A percentile compares a stretch with the other conserved stretches of the same genome.
Conservation (phyloP, 1,140 invertebrate species). For the Drosophila cardini region DNA sequence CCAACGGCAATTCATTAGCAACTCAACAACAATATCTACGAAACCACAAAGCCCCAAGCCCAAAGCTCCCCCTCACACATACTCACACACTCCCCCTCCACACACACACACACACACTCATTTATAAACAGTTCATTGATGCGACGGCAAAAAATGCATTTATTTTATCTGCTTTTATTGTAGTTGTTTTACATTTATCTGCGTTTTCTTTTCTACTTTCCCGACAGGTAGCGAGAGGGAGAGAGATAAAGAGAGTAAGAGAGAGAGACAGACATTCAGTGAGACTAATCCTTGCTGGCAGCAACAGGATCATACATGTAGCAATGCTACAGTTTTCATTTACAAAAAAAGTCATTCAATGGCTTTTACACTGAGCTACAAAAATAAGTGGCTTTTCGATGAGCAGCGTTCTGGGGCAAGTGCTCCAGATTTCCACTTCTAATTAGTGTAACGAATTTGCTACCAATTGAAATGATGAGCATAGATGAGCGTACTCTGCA, state of each 20-base stretch:
- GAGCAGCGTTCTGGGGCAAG: not conserved
- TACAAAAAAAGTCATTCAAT: slow-evolving; percentile 17
- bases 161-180: slow-evolving; percentile 22
- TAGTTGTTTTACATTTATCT: slow-evolving; percentile 24
- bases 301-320: slow-evolving; percentile 7
- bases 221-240: not conserved
- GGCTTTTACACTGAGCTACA: slow-evolving; percentile 4
- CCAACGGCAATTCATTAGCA: slow-evolving; percentile 59
- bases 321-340: slow-evolving; percentile 3
- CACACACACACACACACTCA: slow-evolving; percentile 7
- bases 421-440: slow-evolving; percentile 1
- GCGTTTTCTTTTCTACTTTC: not conserved
- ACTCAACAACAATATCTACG: slow-evolving; percentile 39
- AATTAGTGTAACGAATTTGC: slow-evolving; percentile 26
- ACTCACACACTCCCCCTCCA: not conserved
- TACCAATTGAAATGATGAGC: not conserved
- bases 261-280: not conserved
- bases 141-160: slow-evolving; percentile 47
- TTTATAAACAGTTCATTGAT: slow-evolving; percentile 53
- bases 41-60: slow-evolving; percentile 32
- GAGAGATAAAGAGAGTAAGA: not conserved
- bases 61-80: slow-evolving; percentile 10
- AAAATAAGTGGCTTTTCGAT: slow-evolving; percentile 13
- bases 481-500: not conserved
- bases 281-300: not conserved